A percentile compares a stretch with the other conserved stretches of the same genome.
phyloP scores from a whole-genome alignment of 2,888 invertebrate species.

The Drosophila anomalata region DNA sequence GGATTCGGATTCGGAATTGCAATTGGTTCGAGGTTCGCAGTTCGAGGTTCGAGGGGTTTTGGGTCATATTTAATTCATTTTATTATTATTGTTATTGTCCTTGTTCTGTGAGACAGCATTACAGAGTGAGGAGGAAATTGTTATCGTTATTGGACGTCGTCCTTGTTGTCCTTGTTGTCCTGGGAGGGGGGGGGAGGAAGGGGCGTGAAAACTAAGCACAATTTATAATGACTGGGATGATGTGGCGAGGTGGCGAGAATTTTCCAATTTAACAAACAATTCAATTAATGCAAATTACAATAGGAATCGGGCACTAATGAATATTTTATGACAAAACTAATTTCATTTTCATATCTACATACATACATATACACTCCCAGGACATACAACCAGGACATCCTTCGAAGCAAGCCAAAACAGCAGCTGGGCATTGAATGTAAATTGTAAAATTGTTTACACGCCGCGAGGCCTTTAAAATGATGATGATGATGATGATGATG shows the following conservation, averaged over 20 bases:
- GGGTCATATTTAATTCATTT: constrained; percentile 77
- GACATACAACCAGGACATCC: not conserved
- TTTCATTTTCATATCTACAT: constrained; percentile 65
- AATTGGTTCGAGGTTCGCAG: too few relatives aligned
- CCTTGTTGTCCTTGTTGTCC: not conserved
- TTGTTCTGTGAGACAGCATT: constrained; percentile 33
- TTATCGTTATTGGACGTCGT: constrained; percentile 54
- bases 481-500: constrained; percentile 13
- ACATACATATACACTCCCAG: not conserved
- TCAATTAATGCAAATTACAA: constrained; percentile 80
- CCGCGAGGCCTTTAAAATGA: constrained; percentile 52
- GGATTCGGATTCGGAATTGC: not conserved
- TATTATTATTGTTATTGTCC: constrained; percentile 72
- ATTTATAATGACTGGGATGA: constrained; percentile 45
- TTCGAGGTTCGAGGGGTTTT: too few relatives aligned
- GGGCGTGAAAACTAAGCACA: constrained; percentile 40
- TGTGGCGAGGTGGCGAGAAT: constrained; percentile 41
- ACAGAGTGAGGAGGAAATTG: constrained; percentile 26
- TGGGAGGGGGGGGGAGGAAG: too few relatives aligned
- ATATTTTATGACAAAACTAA: constrained; percentile 79
- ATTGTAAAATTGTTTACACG: constrained; percentile 71
- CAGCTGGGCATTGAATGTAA: constrained; percentile 66
- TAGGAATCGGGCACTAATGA: constrained; percentile 64
- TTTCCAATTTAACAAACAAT: constrained; percentile 79
- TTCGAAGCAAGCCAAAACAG: constrained; percentile 17